Conservation (phyloP, 2,797 vertebrate species). For the Lerista edwardsae region DNA sequence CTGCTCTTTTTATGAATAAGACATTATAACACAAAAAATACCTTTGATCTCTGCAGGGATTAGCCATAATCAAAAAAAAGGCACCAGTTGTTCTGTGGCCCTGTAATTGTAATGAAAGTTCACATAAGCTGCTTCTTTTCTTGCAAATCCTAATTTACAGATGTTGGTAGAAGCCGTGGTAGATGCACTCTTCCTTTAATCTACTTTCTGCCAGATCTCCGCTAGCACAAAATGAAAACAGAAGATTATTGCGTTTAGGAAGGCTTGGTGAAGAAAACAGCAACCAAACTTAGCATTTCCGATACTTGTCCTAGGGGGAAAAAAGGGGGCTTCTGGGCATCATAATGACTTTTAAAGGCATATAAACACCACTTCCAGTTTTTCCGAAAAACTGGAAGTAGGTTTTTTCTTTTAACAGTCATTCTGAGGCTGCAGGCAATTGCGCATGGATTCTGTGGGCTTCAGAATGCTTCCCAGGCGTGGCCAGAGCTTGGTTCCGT, state of each 20-base stretch:
- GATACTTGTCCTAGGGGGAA: slow-evolving; percentile 36
- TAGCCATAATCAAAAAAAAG: slow-evolving; percentile 60
- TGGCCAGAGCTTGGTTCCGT: too few relatives aligned
- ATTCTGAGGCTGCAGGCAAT: too few relatives aligned
- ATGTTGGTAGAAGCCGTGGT: slow-evolving; percentile 57
- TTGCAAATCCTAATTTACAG: slow-evolving; percentile 70
- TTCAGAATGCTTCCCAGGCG: too few relatives aligned
- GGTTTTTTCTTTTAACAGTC: too few relatives aligned
- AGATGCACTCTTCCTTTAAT: slow-evolving; percentile 59
- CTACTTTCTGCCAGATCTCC: slow-evolving; percentile 61
- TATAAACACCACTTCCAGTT: too few relatives aligned
- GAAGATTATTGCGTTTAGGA: slow-evolving; percentile 61
- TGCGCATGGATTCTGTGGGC: too few relatives aligned
- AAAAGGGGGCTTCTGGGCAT: too few relatives aligned
- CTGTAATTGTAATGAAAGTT: slow-evolving; percentile 67
- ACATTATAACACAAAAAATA: slow-evolving; percentile 28
- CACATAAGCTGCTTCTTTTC: slow-evolving; percentile 65
- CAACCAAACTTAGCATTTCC: slow-evolving; percentile 49
- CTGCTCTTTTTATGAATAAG: slow-evolving; percentile 38
- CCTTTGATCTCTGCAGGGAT: slow-evolving; percentile 55
- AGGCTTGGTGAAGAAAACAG: slow-evolving; percentile 23
- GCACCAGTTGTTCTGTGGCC: slow-evolving; percentile 52
- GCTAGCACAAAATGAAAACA: slow-evolving; percentile 62
- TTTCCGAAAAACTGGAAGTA: too few relatives aligned
- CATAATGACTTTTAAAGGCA: too few relatives aligned